These are phyloP conservation scores for Labroides dimidiatus DNA, from an alignment of 2,797 vertebrate species.

Conservation along the genomic window DNA sequence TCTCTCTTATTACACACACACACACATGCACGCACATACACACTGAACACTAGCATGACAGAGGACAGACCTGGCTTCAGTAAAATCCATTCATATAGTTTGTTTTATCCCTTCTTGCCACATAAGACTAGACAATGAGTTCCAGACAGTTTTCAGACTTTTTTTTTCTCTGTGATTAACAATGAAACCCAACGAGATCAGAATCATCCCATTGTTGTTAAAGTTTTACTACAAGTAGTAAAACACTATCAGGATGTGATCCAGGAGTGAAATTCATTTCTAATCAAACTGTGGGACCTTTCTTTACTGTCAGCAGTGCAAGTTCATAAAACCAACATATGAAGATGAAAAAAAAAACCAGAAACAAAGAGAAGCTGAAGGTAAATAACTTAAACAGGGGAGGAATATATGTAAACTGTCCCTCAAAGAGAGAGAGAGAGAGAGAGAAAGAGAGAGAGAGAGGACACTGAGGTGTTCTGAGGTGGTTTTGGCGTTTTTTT, in stretches of 20 bases:
- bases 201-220: conserved; percentile 7
- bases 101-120: conserved; percentile 44
- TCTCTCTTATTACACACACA: conserved; percentile 31
- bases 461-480: conserved; percentile 79
- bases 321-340: conserved; percentile 61
- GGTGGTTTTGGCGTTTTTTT: conserved; percentile 72
- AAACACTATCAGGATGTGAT: conserved; percentile 11
- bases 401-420: conserved; percentile 74
- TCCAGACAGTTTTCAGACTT: conserved; percentile 38
- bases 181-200: conserved; percentile 14
- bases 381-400: conserved; percentile 68
- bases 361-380: conserved; percentile 57
- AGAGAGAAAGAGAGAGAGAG: conserved; percentile 51
- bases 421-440: conserved; percentile 53
- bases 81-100: conserved; percentile 44
- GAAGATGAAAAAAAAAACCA: conserved; percentile 42
- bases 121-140: conserved; percentile 33
- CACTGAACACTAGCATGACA: conserved; percentile 32
- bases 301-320: conserved; percentile 70
- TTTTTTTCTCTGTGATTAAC: conserved; percentile 14
- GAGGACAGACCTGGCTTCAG: conserved; percentile 44
- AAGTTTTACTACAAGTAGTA: neutral
- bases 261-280: conserved; percentile 41
- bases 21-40: conserved; percentile 20
- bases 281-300: conserved; percentile 54